Conservation (phyloP, 2,797 vertebrate genomes). For the Urosaurus nigricauda region DNA sequence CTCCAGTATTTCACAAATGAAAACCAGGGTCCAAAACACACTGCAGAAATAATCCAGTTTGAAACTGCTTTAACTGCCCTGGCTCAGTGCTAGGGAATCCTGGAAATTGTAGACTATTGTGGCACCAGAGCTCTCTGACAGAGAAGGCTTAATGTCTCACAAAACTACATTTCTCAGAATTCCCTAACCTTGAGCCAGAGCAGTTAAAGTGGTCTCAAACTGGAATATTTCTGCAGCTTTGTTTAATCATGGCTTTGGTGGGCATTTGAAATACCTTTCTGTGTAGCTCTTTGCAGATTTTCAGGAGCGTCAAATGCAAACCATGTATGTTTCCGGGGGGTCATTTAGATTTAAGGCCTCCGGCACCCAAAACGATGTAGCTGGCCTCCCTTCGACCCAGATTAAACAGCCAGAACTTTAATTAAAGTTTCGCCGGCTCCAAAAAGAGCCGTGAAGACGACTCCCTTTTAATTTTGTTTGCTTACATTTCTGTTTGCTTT, state of each 20-base stretch:
- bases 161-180: too few species aligned
- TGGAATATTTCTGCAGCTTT: too few species aligned
- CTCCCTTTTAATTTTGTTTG: not conserved
- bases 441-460: slow-evolving; percentile 18
- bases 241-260: not conserved
- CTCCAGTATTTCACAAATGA: not conserved
- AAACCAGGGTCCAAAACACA: too few species aligned
- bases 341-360: not conserved
- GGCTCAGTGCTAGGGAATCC: too few species aligned
- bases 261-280: not conserved
- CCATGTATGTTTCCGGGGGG: not conserved
- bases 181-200: too few species aligned
- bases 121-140: too few species aligned
- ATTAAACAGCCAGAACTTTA: slow-evolving; percentile 7
- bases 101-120: too few species aligned
- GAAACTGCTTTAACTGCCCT: too few species aligned
- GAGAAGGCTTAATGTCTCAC: too few species aligned
- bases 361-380: not conserved
- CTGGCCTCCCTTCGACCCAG: slow-evolving; percentile 8
- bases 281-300: too few species aligned
- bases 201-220: too few species aligned
- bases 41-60: too few species aligned
- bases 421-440: slow-evolving; percentile 38
- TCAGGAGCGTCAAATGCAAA: not conserved
- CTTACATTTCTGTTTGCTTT: slow-evolving; percentile 22